These are phyloP conservation scores for Pentamera pediparva DNA, from an alignment of 53 echinoderm and acorn worm species.

Conservation along the genomic window DNA sequence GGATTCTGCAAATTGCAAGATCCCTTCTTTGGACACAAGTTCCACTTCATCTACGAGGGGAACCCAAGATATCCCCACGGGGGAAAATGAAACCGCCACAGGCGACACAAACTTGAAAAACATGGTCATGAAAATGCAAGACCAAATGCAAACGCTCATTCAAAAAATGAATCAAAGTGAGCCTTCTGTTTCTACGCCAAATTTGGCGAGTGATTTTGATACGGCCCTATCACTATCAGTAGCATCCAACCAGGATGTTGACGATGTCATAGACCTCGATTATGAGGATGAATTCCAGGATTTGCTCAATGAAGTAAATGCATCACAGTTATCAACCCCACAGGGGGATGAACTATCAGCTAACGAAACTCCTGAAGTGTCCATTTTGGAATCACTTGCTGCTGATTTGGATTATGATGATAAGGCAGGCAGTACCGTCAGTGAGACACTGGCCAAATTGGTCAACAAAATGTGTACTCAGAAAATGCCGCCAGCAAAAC, in stretches of 20 bases:
- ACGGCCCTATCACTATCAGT: too few species aligned
- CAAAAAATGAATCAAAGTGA: constrained; percentile 22
- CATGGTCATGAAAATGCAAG: not conserved
- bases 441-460: not conserved
- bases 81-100: not conserved
- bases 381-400: not conserved
- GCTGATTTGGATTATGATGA: constrained; percentile 3
- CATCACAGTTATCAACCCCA: not conserved
- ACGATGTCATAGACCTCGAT: not conserved
- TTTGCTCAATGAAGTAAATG: not conserved
- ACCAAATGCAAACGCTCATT: constrained; percentile 13
- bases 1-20: too few species aligned
- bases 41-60: too few species aligned
- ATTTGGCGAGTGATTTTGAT: not conserved
- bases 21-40: too few species aligned
- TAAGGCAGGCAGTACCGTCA: not conserved
- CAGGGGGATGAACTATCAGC: not conserved
- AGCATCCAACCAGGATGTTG: not conserved
- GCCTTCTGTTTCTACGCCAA: not conserved
- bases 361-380: not conserved
- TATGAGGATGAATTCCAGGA: constrained; percentile 21
- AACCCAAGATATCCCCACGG: not conserved
- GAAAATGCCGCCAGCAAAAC: not conserved
- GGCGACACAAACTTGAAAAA: not conserved
- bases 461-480: not conserved